These are phyloP conservation scores for Synergus laeviventris DNA, from an alignment of 2,888 invertebrate genomes.

Conservation along the genomic window DNA sequence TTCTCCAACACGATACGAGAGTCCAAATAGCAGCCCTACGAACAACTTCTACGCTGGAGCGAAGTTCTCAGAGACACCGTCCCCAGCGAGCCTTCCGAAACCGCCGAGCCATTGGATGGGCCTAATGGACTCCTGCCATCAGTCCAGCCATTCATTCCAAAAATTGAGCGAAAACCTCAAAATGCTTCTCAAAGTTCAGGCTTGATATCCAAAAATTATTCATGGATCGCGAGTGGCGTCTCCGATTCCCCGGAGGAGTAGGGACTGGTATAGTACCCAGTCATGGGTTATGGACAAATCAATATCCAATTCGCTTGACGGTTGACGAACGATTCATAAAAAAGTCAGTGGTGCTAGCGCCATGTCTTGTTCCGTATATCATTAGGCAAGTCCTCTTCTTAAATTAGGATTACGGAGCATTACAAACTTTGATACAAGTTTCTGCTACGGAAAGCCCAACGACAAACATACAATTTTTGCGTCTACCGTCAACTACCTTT, in stretches of 20 bases:
- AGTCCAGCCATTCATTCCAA: conserved; percentile 58
- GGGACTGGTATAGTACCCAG: conserved; percentile 37
- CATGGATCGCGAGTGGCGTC: conserved; percentile 52
- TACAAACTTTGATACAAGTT: conserved; percentile 37
- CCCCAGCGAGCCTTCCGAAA: conserved; percentile 86
- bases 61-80: conserved; percentile 90
- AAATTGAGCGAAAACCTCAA: conserved; percentile 69
- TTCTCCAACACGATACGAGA: conserved; percentile 64
- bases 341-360: conserved; percentile 34
- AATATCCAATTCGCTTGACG: conserved; percentile 30
- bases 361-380: conserved; percentile 33
- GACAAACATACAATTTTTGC: conserved; percentile 32
- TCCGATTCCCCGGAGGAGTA: conserved; percentile 55
- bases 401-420: conserved; percentile 6
- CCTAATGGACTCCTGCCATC: conserved; percentile 45
- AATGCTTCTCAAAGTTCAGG: conserved; percentile 72
- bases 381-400: conserved; percentile 19
- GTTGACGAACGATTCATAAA: conserved; percentile 14
- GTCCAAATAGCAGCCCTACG: conserved; percentile 72
- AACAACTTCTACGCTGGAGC: conserved; percentile 81
- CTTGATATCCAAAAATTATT: conserved; percentile 65
- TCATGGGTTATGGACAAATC: conserved; percentile 24
- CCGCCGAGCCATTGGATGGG: conserved; percentile 88
- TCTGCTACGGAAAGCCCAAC: conserved; percentile 34
- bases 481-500: conserved; percentile 56